Evolutionary conservation across 1,140 invertebrate genomes (phyloP), one percentile per base, ranked within the genome.

Genomic region (Gonioctena quinquepunctata): DNA sequence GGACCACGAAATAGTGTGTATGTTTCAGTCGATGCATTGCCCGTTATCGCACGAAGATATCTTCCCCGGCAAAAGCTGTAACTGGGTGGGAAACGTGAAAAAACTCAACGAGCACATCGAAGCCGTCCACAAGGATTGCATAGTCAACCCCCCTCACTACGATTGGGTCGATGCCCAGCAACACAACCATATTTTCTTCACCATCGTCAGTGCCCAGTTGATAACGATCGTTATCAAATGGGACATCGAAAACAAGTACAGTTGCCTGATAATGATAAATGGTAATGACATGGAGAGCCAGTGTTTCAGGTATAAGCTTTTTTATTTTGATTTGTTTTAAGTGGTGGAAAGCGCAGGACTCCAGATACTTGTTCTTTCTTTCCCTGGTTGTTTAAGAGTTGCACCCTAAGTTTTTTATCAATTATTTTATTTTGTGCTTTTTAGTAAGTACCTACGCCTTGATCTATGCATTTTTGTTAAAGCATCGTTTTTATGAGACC

Each of bases 241-340:
- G 18, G 69, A 71, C 8, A 27, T 11, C 6, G 42, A 67, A 13
- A 27, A 13, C n/a, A 68, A 63, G 33, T 74, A 56, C 33, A 3
- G 27, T 16, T 68, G 60, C 22, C n/a, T 65, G 16, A n/a, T 71
- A 3, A 68, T 69, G 60, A 19, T 68, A 4, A 71, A 66, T 23
- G 72, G 69, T 8, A 71, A 49, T 54, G 66, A 71, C 33, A 57
- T 74, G 28, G 72, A 71, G 42, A 69, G 60, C 42, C 72, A 74
- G 48, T 74, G 68, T 48, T 74, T 52, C 27, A 50, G 57, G n/a
- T n/a, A n/a, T n/a, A n/a, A n/a, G n/a, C n/a, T n/a, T n/a, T n/a
- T n/a, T n/a, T n/a, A n/a, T n/a, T n/a, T n/a, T n/a, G n/a, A n/a
- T n/a, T n/a, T n/a, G n/a, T n/a, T n/a, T n/a, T n/a, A n/a, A n/a